Evolutionary conservation across 1,140 invertebrate genomes (phyloP).

Genomic region (Pogonomyrmex californicus): DNA sequence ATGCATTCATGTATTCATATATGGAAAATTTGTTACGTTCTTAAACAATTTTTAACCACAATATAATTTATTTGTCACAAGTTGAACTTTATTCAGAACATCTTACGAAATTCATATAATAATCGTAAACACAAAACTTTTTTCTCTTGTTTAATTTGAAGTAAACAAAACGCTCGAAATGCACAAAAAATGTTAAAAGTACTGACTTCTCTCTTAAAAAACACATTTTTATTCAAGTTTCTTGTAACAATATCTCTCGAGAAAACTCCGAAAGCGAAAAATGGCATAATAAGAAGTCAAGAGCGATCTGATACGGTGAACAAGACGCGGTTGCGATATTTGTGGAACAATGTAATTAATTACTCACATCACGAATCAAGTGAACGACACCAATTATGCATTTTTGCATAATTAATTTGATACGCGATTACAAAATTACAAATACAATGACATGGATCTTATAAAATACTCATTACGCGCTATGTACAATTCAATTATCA

Average conservation of each 20-base stretch:
- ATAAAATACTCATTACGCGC: not conserved
- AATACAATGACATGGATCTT: not conserved
- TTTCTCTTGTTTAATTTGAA: no score
- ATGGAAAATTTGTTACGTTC: no score
- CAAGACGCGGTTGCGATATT: not conserved
- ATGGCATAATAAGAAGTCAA: not conserved
- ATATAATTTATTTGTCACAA: no score
- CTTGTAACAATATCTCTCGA: not conserved
- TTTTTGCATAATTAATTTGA: slow-evolving; percentile 12
- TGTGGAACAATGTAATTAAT: not conserved
- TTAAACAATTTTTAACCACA: no score
- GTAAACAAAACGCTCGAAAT: not conserved
- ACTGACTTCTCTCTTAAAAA: not conserved
- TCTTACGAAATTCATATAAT: no score
- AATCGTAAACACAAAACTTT: no score
- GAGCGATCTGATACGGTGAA: not conserved
- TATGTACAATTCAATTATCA: no score
- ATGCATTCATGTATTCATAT: no score
- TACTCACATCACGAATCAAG: not conserved
- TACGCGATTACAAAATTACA: not conserved
- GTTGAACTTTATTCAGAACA: no score
- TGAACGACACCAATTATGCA: not conserved
- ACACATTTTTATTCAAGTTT: not conserved
- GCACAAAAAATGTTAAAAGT: no score
- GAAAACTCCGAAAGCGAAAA: not conserved